phyloP scores from a whole-genome alignment of 1,140 invertebrate species.

The Hermetia illucens region DNA sequence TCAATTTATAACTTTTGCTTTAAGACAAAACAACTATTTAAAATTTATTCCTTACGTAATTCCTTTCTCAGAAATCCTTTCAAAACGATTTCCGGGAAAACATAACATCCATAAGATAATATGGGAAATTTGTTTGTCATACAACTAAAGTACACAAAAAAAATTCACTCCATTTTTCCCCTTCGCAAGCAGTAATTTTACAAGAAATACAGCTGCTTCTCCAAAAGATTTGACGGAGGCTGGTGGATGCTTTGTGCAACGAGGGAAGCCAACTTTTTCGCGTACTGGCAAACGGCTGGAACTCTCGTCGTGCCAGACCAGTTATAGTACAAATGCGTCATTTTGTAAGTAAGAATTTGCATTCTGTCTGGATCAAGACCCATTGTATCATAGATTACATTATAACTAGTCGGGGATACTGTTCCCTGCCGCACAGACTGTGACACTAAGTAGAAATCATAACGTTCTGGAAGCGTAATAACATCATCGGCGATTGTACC shows the following conservation, averaged over 20 bases:
- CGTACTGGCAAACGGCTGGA: conserved; percentile 75
- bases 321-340: conserved; percentile 75
- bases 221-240: conserved; percentile 34
- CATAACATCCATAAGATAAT: too few species aligned
- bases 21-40: too few species aligned
- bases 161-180: neutral
- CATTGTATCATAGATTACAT: conserved; percentile 52
- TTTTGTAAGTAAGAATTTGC: conserved; percentile 64
- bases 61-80: too few species aligned
- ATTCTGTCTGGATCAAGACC: conserved; percentile 48
- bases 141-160: neutral
- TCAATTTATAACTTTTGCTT: too few species aligned
- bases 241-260: conserved; percentile 54
- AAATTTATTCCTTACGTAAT: too few species aligned
- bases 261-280: conserved; percentile 73
- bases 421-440: conserved; percentile 67
- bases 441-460: conserved; percentile 70
- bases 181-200: conserved; percentile 11
- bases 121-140: too few species aligned
- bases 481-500: conserved; percentile 78
- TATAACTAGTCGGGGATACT: conserved; percentile 68
- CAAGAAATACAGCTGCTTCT: conserved; percentile 37
- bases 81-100: too few species aligned
- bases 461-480: conserved; percentile 67
- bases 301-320: conserved; percentile 70